Evolutionary conservation across 2,888 invertebrate genomes (phyloP), one percentile per base, ranked within the genome.

Genomic region (Drosophila mulleri): DNA sequence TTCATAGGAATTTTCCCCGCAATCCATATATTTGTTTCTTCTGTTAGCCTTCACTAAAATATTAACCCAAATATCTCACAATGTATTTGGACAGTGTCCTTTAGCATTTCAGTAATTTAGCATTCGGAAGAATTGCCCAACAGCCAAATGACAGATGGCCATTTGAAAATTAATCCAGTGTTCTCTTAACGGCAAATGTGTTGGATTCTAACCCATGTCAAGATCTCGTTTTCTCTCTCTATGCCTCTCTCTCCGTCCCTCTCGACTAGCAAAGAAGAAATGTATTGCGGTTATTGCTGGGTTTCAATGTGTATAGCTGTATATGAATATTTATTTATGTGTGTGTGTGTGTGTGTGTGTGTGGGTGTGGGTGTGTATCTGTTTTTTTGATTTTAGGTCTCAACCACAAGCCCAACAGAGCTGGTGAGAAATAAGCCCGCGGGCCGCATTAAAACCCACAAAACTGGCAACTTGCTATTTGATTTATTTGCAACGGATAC

Each of bases 401-500:
- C 69, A 88, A 57, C 86, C 81, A 42, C 75, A 88, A 80, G 82
- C 78, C 66, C 73, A 86, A 88, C 78, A 78, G 32, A 9, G 26
- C 48, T 59, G 42, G 61, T 50, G 58, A 68, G 62, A 67, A 76
- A 76, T 59, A 80, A 70, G 67, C 79, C 79, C 60, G 67, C 60
- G 89, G 74, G 77, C 67, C 58, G 80, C 72, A 77, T 85, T 88
- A 77, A 77, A 69, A 67, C 66, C 71, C 74, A 67, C 76, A 79
- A 80, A 73, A 75, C 72, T 75, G 77, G 83, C 76, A 76, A 75
- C 75, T 66, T 72, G 67, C 75, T 72, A 60, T 82, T 78, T 85
- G 88, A 87, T 88, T 89, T 85, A 85, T 90, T 83, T 75, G 67
- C 75, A 82, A 69, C 75, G 80, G 70, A 85, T 83, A 85, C 69